Percentiles rank a stretch among this genome's conserved stretches.
Evolutionary conservation across 2,797 vertebrate genomes (phyloP).

Genomic region (Centropyge bicolor): DNA sequence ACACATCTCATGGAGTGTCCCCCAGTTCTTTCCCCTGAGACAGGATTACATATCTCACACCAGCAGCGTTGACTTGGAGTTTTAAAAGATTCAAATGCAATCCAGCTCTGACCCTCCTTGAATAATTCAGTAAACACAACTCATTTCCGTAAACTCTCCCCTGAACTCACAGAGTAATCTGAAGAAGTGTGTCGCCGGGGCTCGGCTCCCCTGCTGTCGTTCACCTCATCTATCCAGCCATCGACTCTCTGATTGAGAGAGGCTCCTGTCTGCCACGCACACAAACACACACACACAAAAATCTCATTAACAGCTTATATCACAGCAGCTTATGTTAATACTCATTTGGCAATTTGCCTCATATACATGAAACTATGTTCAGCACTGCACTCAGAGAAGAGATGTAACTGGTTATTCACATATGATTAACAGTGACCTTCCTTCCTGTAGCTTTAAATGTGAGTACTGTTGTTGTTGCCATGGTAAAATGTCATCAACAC

Average conservation of each 20-base stretch:
- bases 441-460: not conserved
- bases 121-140: slow-evolving; percentile 27
- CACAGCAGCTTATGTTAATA: slow-evolving; percentile 6
- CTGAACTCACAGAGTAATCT: slow-evolving; percentile 67
- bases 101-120: not conserved
- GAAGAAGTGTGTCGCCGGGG: slow-evolving; percentile 11
- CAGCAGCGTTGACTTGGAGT: not conserved
- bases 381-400: too few species aligned
- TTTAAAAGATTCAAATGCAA: slow-evolving; percentile 9
- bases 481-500: not conserved
- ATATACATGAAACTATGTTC: not conserved
- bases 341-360: slow-evolving; percentile 3
- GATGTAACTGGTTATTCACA: not conserved
- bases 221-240: slow-evolving; percentile 74
- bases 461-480: not conserved
- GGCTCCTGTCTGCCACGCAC: slow-evolving; percentile 69
- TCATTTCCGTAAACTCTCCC: not conserved
- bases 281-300: slow-evolving; percentile 16
- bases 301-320: not conserved
- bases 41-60: not conserved
- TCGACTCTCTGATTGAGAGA: slow-evolving; percentile 76
- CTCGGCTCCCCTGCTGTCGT: slow-evolving; percentile 71
- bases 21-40: not conserved
- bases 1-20: not conserved
- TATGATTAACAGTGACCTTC: not conserved